Percentiles rank a stretch among this genome's conserved stretches.
Conservation (phyloP, 1,140 invertebrate genomes). For the Eumaeus atala region DNA sequence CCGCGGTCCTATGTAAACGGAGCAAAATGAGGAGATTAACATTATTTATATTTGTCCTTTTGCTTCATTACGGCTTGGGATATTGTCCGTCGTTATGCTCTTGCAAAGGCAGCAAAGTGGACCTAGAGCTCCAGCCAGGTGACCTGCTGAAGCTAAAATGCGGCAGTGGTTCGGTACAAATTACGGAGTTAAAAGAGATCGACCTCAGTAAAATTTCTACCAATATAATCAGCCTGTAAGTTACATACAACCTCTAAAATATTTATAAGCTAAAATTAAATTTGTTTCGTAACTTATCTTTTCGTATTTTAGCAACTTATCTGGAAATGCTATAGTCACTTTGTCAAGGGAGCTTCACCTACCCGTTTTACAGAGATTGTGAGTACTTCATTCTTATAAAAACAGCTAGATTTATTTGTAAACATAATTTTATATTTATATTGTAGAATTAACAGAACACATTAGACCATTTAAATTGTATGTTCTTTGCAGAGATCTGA, state of each 20-base stretch:
- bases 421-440: too few relatives aligned
- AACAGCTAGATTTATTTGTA: too few relatives aligned
- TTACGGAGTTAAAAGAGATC: slow-evolving; percentile 66
- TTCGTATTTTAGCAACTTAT: slow-evolving; percentile 49
- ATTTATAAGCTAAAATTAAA: slow-evolving; percentile 13
- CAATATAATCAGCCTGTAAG: slow-evolving; percentile 65
- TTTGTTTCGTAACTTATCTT: slow-evolving; percentile 2
- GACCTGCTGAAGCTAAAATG: slow-evolving; percentile 59
- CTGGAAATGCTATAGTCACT: slow-evolving; percentile 64
- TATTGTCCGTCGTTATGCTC: slow-evolving; percentile 66
- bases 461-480: background rate
- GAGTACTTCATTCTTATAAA: slow-evolving; percentile 43
- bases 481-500: slow-evolving; percentile 78
- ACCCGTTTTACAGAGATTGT: slow-evolving; percentile 68
- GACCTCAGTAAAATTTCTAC: slow-evolving; percentile 56
- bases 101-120: slow-evolving; percentile 50
- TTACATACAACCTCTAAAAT: too few relatives aligned
- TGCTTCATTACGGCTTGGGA: slow-evolving; percentile 31
- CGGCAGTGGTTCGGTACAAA: slow-evolving; percentile 50
- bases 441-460: too few relatives aligned
- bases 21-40: slow-evolving; percentile 48
- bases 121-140: slow-evolving; percentile 40
- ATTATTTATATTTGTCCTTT: slow-evolving; percentile 38
- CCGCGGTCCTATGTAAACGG: slow-evolving; percentile 47
- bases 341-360: slow-evolving; percentile 61